phyloP scores from a whole-genome alignment of 2,113 vertebrate genomes.

The Hirundichthys speculiger region DNA sequence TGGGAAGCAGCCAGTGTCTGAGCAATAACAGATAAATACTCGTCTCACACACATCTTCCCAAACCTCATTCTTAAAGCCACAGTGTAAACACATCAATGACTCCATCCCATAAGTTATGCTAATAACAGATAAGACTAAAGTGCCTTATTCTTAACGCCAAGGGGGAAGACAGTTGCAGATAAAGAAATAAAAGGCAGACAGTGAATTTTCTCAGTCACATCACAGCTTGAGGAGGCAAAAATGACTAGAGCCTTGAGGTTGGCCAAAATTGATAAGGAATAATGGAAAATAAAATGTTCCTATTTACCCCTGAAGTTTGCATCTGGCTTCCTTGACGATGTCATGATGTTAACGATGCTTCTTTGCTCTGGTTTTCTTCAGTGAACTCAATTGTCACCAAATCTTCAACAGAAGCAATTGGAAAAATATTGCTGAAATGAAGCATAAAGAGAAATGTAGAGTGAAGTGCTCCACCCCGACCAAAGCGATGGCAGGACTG shows the following conservation, averaged over 20 bases:
- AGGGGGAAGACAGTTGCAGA: constrained; percentile 48
- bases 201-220: constrained; percentile 20
- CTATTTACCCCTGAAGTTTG: constrained; percentile 11
- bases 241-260: constrained; percentile 21
- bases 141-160: constrained; percentile 54
- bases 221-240: constrained; percentile 1
- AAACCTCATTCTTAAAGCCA: constrained; percentile 47
- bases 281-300: constrained; percentile 4
- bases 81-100: constrained; percentile 62
- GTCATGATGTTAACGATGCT: too few relatives aligned
- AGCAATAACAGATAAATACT: constrained; percentile 61
- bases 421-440: too few relatives aligned
- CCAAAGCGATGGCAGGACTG: too few relatives aligned
- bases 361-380: too few relatives aligned
- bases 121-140: constrained; percentile 70
- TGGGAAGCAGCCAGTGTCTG: constrained; percentile 55
- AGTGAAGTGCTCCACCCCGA: too few relatives aligned
- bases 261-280: constrained; percentile 16
- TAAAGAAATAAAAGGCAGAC: constrained; percentile 33
- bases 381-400: too few relatives aligned
- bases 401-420: too few relatives aligned
- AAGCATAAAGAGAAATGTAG: too few relatives aligned
- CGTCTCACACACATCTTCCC: constrained; percentile 58
- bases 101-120: constrained; percentile 50
- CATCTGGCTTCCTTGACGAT: too few relatives aligned